phyloP scores from a whole-genome alignment of 2,113 vertebrate species.

The Oryctolagus cuniculus region mOryCun1.1 NC_091447.1:11899501-11900000 shows the following conservation, averaged over 20 bases:
- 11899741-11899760: neutral
- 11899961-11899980: no score
- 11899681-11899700: slow-evolving; percentile 34
- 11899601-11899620: neutral
- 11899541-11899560: slow-evolving; percentile 16
- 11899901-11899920: neutral
- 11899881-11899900: slow-evolving; percentile 38
- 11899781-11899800: neutral
- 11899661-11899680: neutral
- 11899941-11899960: neutral
- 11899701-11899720: neutral
- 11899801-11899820: slow-evolving; percentile 11
- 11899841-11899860: neutral
- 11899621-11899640: slow-evolving; percentile 7
- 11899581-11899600: neutral
- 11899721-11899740: slow-evolving; percentile 43
- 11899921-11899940: slow-evolving; percentile 49
- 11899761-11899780: slow-evolving; percentile 41
- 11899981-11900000: no score
- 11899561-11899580: neutral
- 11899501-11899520: slow-evolving; percentile 42
- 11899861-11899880: slow-evolving; percentile 38
- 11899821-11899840: slow-evolving; percentile 13
- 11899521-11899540: slow-evolving; percentile 14
- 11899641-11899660: neutral